phyloP scores from a whole-genome alignment of 1,140 invertebrate species.

The Holotrichia oblita region DNA sequence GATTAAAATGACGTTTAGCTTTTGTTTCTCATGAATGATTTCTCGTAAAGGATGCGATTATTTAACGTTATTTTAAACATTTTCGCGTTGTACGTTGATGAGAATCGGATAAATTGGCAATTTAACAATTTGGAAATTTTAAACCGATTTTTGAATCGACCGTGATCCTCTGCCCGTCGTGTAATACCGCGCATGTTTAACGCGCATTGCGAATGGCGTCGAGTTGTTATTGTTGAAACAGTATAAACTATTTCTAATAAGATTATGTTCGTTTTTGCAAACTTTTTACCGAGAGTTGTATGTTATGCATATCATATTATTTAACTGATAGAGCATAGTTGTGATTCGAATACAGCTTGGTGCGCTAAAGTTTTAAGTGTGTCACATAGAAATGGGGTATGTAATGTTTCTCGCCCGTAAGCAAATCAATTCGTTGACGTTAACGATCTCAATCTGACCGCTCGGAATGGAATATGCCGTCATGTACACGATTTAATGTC shows the following conservation, averaged over 20 bases:
- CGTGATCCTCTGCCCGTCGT: constrained; percentile 34
- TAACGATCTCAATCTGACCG: constrained; percentile 17
- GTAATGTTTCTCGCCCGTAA: constrained; percentile 60
- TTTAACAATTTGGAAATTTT: constrained; percentile 22
- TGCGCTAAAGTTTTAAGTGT: constrained; percentile 55
- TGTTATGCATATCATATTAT: constrained; percentile 42
- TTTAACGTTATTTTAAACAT: too few species aligned
- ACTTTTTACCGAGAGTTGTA: constrained; percentile 40
- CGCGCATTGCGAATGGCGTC: constrained; percentile 61
- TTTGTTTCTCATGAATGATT: not conserved
- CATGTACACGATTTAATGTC: not conserved
- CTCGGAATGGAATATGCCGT: constrained; percentile 1
- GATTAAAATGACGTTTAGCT: not conserved
- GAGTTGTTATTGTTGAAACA: constrained; percentile 63
- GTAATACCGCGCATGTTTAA: constrained; percentile 46
- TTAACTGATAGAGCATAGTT: constrained; percentile 30
- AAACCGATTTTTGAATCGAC: constrained; percentile 28
- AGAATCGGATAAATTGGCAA: not conserved
- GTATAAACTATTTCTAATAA: constrained; percentile 61
- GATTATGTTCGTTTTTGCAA: constrained; percentile 59
- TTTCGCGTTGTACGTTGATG: too few species aligned
- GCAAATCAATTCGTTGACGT: constrained; percentile 58
- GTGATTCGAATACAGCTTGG: constrained; percentile 35
- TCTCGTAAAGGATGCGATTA: too few species aligned
- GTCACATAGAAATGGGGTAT: constrained; percentile 62